phyloP scores from a whole-genome alignment of 2,888 invertebrate genomes.

The Eupeodes luniger region DNA sequence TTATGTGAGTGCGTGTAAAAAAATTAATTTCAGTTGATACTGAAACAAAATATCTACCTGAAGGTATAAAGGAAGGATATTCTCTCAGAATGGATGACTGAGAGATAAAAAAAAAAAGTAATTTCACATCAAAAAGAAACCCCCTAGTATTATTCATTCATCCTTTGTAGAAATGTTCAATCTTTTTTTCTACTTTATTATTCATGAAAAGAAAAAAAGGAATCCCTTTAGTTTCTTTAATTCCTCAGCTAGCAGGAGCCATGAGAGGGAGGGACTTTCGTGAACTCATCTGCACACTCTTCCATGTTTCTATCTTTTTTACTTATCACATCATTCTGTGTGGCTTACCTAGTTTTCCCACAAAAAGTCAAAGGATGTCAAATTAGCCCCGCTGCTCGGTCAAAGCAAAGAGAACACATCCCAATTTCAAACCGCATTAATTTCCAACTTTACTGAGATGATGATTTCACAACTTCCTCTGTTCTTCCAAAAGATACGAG shows the following conservation, averaged over 20 bases:
- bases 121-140: constrained; percentile 69
- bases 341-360: constrained; percentile 60
- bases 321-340: background rate
- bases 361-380: constrained; percentile 56
- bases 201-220: constrained; percentile 19
- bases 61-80: constrained; percentile 11
- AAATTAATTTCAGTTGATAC: constrained; percentile 54
- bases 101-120: constrained; percentile 45
- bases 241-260: constrained; percentile 45
- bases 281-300: constrained; percentile 39
- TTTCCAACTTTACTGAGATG: constrained; percentile 39
- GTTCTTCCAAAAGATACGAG: background rate
- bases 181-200: constrained; percentile 28
- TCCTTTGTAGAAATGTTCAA: constrained; percentile 31
- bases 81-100: no score
- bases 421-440: constrained; percentile 56
- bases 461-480: constrained; percentile 39
- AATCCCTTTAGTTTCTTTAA: constrained; percentile 43
- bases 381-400: constrained; percentile 38
- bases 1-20: constrained; percentile 22
- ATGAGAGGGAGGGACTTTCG: constrained; percentile 12
- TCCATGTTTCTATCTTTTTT: background rate
- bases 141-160: background rate
- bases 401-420: constrained; percentile 56
- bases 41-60: constrained; percentile 16